Percentiles rank a stretch among this genome's conserved stretches.
These are phyloP conservation scores for Bursaphelenchus okinawaensis DNA, from an alignment of 2,888 invertebrate species.

Conservation along the genomic window DNA sequence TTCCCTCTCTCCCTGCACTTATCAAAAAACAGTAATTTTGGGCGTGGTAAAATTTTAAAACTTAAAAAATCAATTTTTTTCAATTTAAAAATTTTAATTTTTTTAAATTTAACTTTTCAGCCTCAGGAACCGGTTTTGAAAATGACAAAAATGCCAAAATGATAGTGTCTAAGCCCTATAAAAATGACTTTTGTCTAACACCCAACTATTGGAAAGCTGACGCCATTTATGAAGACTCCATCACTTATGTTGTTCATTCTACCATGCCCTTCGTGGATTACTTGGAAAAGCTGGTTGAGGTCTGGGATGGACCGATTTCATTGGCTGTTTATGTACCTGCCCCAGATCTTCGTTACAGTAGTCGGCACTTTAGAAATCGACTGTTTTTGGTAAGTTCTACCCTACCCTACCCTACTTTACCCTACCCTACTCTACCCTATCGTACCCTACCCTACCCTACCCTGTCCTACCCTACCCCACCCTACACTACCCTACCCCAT, in stretches of 20 bases:
- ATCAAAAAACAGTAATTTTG: too few species aligned
- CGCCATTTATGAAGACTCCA: background rate
- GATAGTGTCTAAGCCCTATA: background rate
- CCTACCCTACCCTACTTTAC: too few species aligned
- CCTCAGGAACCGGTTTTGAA: too few species aligned
- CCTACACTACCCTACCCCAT: too few species aligned
- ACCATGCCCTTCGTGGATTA: conserved; percentile 12
- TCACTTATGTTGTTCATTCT: conserved; percentile 25
- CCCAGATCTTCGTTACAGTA: background rate
- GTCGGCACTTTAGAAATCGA: conserved; percentile 1
- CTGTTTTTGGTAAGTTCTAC: conserved; percentile 6
- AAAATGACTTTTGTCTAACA: conserved; percentile 18
- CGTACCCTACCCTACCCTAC: too few species aligned
- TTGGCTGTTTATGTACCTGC: conserved; percentile 20
- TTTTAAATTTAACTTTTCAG: too few species aligned
- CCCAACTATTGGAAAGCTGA: conserved; percentile 14
- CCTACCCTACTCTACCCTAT: too few species aligned
- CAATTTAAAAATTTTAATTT: too few species aligned
- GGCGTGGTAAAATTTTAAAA: too few species aligned
- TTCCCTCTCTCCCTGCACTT: too few species aligned
- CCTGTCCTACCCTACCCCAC: too few species aligned
- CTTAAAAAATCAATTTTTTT: too few species aligned
- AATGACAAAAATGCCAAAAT: background rate
- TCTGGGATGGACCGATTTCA: conserved; percentile 17
- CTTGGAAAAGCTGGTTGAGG: conserved; percentile 5